Conservation (phyloP, 2,797 vertebrate species). For the Harpagifer antarcticus region DNA sequence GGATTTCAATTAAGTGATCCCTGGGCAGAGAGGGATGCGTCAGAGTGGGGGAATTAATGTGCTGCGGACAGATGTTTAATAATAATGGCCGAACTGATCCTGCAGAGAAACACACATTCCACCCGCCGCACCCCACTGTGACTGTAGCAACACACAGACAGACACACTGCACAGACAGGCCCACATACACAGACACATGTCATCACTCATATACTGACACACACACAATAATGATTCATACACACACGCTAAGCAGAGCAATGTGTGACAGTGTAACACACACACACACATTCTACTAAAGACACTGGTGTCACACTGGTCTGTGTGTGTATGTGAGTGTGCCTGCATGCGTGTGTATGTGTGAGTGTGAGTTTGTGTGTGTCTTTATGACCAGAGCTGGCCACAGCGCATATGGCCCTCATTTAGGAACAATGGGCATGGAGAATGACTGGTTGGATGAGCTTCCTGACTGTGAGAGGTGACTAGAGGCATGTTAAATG, state of each 20-base stretch:
- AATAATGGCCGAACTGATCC: constrained; percentile 80
- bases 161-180: constrained; percentile 36
- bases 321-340: constrained; percentile 22
- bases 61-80: constrained; percentile 84
- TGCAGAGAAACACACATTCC: constrained; percentile 79
- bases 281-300: constrained; percentile 33
- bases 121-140: constrained; percentile 66
- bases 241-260: constrained; percentile 51
- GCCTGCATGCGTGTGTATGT: constrained; percentile 28
- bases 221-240: constrained; percentile 68
- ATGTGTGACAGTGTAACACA: constrained; percentile 37
- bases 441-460: constrained; percentile 78
- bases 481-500: constrained; percentile 81
- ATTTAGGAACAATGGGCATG: constrained; percentile 80
- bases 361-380: constrained; percentile 44
- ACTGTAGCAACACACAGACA: constrained; percentile 53
- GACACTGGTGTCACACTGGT: constrained; percentile 43
- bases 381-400: constrained; percentile 77
- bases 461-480: constrained; percentile 81
- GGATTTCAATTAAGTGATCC: constrained; percentile 85
- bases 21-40: constrained; percentile 78
- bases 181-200: constrained; percentile 50
- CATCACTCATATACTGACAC: constrained; percentile 72
- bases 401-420: constrained; percentile 82
- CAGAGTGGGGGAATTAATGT: constrained; percentile 81